Conservation (phyloP, 2,113 vertebrate species). For the Crotalus tigris region DNA sequence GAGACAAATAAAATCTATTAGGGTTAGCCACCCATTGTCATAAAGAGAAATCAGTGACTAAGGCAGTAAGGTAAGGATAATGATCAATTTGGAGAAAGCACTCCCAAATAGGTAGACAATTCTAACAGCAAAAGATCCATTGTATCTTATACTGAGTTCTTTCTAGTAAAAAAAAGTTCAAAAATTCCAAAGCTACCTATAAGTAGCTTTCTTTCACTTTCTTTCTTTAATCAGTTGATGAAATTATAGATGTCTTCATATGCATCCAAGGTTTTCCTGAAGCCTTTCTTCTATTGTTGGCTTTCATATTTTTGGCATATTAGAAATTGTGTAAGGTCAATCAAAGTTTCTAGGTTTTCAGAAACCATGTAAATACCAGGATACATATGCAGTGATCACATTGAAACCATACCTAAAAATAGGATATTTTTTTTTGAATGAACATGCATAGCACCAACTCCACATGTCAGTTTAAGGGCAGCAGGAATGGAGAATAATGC, state of each 20-base stretch:
- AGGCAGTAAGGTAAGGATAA: neutral
- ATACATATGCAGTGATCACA: neutral
- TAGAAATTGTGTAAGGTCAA: neutral
- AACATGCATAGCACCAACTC: too few species aligned
- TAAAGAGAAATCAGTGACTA: neutral
- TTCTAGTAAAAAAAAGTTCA: neutral
- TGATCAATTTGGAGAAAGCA: neutral
- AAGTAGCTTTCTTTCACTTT: neutral
- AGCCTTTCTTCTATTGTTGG: neutral
- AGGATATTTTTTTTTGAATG: neutral
- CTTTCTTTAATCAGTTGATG: neutral
- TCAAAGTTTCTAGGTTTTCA: neutral
- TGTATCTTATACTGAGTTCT: neutral
- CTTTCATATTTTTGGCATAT: neutral
- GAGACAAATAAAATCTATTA: neutral
- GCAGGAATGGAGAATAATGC: too few species aligned
- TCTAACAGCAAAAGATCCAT: neutral
- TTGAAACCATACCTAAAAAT: neutral
- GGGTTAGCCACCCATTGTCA: neutral
- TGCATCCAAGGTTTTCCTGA: neutral
- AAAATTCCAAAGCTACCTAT: neutral
- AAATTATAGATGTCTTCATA: neutral
- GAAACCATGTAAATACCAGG: neutral
- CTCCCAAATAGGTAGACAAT: neutral
- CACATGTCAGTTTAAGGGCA: too few species aligned